Evolutionary conservation across 2,888 invertebrate species (phyloP), one percentile per base, ranked within the genome.

Genomic region (Agrotis ipsilon): DNA sequence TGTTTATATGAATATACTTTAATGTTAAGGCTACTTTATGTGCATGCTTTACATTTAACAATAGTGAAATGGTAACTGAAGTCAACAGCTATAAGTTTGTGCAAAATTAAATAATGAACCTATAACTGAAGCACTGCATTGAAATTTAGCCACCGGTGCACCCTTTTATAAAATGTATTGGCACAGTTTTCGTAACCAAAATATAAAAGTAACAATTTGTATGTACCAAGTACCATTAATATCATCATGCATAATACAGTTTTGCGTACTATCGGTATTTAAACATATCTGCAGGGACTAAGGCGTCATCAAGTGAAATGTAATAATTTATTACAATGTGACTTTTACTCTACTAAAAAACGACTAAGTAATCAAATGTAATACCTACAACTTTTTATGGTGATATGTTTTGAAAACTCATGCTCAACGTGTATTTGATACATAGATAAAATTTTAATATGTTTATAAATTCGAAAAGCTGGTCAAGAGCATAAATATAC

Each of bases 61-160:
- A 85, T 80, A 84, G 84, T 86, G 87, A 90, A 90, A 91, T 94
- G 94, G 94, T 94, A 95, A 95, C 94, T 93, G 88, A 89, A 85
- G 79, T 85, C 71, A 83, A 89, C 78, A 67, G 72, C 65, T 52
- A 70, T 27, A 74, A 60, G 55, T 82, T 84, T 84, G 83, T 85
- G 83, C 84, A 77, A 65, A 61, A 70, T 81, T 68, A 66, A 46
- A 78, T 68, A 66, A 46, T 60, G 51, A 68, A 67, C 83, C 78
- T 77, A 73, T 65, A 78, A 74, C 55, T 65, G 60, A 79, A 69
- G 77, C 68, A 65, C 63, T 68, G 65, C 60, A 63, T 71, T 67
- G 39, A 59, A 72, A 68, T 61, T 21, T 71, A 80, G 59, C 57
- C 65, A 73, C 60, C 21, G 27, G 54, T 57, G 52, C 64, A 61